Conservation (phyloP, 2,888 invertebrate species). For the Dinocampus coccinellae region DNA sequence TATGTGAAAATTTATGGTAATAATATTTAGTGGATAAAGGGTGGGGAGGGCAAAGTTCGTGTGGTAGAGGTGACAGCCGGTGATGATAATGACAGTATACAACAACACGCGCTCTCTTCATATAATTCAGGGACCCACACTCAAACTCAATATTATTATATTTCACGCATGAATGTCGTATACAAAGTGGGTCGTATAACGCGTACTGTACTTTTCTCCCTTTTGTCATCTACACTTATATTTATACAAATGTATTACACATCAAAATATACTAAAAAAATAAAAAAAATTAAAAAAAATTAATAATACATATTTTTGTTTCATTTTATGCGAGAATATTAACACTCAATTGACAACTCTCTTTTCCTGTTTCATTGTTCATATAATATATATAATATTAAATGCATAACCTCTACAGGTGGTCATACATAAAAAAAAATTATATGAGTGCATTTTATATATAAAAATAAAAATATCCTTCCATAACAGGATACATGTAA, state of each 20-base stretch:
- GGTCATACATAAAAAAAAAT: constrained; percentile 17
- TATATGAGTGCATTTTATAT: not conserved
- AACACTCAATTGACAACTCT: not conserved
- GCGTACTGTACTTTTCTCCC: not conserved
- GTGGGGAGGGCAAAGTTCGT: constrained; percentile 39
- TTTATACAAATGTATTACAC: not conserved
- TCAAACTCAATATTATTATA: constrained; percentile 36
- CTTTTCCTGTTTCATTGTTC: constrained; percentile 31
- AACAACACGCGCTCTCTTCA: constrained; percentile 4
- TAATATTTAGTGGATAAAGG: constrained; percentile 5
- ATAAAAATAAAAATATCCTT: constrained; percentile 10
- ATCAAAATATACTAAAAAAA: not conserved
- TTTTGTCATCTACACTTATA: not conserved
- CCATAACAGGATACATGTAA: not conserved
- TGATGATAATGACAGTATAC: constrained; percentile 38
- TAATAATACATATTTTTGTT: constrained; percentile 25
- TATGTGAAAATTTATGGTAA: not conserved
- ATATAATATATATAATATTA: no score
- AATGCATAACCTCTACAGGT: constrained; percentile 12
- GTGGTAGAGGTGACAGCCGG: constrained; percentile 34
- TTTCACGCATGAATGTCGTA: not conserved
- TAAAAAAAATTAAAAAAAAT: constrained; percentile 3
- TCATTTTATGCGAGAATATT: constrained; percentile 21
- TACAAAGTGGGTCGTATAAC: constrained; percentile 18
- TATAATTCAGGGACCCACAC: constrained; percentile 26